Evolutionary conservation across 2,888 invertebrate species (phyloP).

Genomic region (Morpho deidamia): DNA sequence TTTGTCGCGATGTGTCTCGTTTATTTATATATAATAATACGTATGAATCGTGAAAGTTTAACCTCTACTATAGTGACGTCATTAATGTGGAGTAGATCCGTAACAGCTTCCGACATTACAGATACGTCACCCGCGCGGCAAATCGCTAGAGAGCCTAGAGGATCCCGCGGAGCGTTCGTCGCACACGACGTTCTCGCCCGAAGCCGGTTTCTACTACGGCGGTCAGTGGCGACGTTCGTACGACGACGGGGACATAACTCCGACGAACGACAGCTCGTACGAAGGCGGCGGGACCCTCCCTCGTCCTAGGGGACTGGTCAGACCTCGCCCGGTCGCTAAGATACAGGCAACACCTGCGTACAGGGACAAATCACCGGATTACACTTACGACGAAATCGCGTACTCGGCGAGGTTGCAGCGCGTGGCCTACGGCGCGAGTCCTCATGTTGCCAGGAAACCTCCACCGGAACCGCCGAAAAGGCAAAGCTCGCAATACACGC

Average conservation of each 20-base stretch:
- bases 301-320: conserved; percentile 88
- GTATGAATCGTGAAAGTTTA: no score
- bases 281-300: conserved; percentile 93
- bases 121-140: conserved; percentile 90
- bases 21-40: no score
- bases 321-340: conserved; percentile 90
- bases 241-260: conserved; percentile 93
- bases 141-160: conserved; percentile 90
- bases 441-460: conserved; percentile 86
- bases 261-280: conserved; percentile 84
- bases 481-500: conserved; percentile 78
- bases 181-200: conserved; percentile 80
- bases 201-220: conserved; percentile 78
- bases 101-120: conserved; percentile 41
- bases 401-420: conserved; percentile 70
- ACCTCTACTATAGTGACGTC: not conserved
- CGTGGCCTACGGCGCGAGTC: conserved; percentile 82
- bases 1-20: no score
- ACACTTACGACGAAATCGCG: conserved; percentile 70
- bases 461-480: conserved; percentile 90
- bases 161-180: conserved; percentile 84
- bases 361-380: conserved; percentile 64
- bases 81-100: not conserved
- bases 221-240: conserved; percentile 86
- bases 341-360: conserved; percentile 79